Conservation (phyloP, 2,797 vertebrate species). For the Hozukius guyotensis region DNA sequence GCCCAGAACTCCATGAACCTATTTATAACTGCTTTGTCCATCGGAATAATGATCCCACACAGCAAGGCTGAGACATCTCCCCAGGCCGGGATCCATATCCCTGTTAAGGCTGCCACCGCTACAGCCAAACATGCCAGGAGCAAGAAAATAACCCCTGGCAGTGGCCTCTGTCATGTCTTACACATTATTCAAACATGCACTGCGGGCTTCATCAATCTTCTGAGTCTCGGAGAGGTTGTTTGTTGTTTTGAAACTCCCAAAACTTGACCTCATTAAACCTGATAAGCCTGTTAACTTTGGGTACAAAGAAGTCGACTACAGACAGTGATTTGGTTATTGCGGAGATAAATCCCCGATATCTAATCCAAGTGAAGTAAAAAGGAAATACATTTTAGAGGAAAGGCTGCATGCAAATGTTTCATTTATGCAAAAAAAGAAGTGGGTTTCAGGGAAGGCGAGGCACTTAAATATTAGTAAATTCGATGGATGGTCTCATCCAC, state of each 20-base stretch:
- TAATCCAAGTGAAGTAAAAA: constrained; percentile 70
- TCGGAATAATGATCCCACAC: constrained; percentile 81
- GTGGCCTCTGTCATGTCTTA: constrained; percentile 50
- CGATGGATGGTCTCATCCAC: constrained; percentile 76
- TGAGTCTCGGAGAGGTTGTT: constrained; percentile 15
- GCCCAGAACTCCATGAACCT: constrained; percentile 78
- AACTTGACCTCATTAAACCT: constrained; percentile 40
- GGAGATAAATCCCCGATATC: constrained; percentile 65
- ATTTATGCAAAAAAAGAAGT: constrained; percentile 66
- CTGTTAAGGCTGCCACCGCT: constrained; percentile 57
- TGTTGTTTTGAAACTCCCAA: constrained; percentile 26
- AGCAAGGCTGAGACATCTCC: constrained; percentile 71
- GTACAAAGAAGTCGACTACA: neutral
- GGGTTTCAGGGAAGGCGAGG: constrained; percentile 80
- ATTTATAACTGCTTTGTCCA: constrained; percentile 83
- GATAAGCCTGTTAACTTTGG: constrained; percentile 20
- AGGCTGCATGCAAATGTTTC: constrained; percentile 76
- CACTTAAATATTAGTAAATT: constrained; percentile 85
- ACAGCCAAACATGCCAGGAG: constrained; percentile 57
- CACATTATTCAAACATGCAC: constrained; percentile 65
- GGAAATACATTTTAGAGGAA: constrained; percentile 57
- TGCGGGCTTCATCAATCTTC: constrained; percentile 54
- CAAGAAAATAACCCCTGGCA: constrained; percentile 53
- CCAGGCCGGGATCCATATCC: constrained; percentile 77
- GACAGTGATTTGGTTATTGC: constrained; percentile 45